These are phyloP conservation scores for Aplodontia rufa DNA, from an alignment of 2,113 vertebrate species.

Conservation along the genomic window DNA sequence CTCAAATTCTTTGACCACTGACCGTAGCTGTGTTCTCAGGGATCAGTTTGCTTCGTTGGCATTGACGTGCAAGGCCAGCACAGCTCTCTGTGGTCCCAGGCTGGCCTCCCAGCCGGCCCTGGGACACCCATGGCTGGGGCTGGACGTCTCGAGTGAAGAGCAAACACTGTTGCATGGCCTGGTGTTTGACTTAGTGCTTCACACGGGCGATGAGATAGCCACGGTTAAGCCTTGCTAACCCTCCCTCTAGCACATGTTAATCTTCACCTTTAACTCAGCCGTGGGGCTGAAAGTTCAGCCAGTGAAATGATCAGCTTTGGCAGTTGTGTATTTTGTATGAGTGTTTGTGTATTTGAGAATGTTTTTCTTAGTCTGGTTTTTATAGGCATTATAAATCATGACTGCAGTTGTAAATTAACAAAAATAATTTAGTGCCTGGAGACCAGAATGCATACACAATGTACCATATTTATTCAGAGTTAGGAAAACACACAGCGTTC, in stretches of 20 bases:
- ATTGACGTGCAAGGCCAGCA: not conserved
- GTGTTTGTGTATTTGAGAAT: conserved; percentile 28
- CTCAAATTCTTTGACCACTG: not conserved
- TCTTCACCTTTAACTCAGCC: not conserved
- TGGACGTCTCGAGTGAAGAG: not conserved
- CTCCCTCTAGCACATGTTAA: conserved; percentile 5
- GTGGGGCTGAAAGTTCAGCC: not conserved
- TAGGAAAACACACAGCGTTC: not conserved
- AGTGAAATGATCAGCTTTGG: not conserved
- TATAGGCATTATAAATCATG: conserved; percentile 49
- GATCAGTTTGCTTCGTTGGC: not conserved
- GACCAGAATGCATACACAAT: not conserved
- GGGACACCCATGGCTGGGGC: not conserved
- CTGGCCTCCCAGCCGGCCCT: not conserved
- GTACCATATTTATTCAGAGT: not conserved
- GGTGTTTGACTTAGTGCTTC: conserved; percentile 5
- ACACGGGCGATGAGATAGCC: not conserved
- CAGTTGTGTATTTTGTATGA: not conserved
- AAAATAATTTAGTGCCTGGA: conserved; percentile 51
- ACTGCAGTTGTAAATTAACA: conserved; percentile 24
- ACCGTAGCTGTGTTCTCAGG: not conserved
- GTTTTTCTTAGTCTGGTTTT: conserved; percentile 34
- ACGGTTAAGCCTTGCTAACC: not conserved
- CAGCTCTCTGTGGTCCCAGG: not conserved
- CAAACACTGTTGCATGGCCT: conserved; percentile 28